Conservation (phyloP, 2,888 invertebrate species). For the Hyposoter dolosus region DNA sequence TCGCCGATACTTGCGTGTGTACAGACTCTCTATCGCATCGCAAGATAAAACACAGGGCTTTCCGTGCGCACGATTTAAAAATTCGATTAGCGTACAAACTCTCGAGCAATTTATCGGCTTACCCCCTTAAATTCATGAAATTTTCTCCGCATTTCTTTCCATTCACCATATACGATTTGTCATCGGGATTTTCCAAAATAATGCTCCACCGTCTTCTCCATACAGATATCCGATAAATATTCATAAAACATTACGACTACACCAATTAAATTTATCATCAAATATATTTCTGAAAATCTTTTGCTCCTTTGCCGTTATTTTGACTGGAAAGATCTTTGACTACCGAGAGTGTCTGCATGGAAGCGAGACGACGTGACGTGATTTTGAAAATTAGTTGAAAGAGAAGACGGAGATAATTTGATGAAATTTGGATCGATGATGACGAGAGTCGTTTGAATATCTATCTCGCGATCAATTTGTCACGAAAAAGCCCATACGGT, state of each 20-base stretch:
- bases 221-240: not conserved
- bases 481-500: constrained; percentile 17
- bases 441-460: not conserved
- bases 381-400: not conserved
- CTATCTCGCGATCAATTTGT: constrained; percentile 8
- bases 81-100: not conserved
- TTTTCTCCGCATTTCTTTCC: not conserved
- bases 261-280: not conserved
- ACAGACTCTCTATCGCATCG: constrained; percentile 11
- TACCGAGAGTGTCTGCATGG: not conserved
- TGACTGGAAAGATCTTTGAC: not conserved
- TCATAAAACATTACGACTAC: not conserved
- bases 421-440: not conserved
- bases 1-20: constrained; percentile 22
- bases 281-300: too few species aligned
- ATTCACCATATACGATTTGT: not conserved
- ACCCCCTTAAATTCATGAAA: not conserved
- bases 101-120: not conserved
- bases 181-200: not conserved
- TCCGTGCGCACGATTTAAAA: constrained; percentile 8
- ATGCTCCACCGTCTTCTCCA: not conserved
- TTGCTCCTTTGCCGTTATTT: too few species aligned
- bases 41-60: constrained; percentile 13
- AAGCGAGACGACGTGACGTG: not conserved
- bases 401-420: not conserved